Conservation (phyloP, 2,888 invertebrate genomes). For the Netelia melanura region DNA sequence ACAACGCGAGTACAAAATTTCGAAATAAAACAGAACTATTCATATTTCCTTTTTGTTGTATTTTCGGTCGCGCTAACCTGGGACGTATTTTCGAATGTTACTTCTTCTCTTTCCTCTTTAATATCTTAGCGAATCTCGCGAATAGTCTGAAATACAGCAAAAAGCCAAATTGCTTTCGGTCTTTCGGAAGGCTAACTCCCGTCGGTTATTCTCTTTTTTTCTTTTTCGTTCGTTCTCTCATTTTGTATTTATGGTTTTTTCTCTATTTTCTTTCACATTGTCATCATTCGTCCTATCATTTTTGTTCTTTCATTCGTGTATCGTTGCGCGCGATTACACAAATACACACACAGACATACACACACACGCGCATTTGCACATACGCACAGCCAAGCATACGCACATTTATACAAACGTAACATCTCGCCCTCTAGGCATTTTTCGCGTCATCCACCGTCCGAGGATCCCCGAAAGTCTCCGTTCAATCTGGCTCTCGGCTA, state of each 20-base stretch:
- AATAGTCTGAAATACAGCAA: conserved; percentile 77
- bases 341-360: conserved; percentile 22
- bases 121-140: conserved; percentile 78
- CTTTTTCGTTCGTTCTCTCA: conserved; percentile 10
- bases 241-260: conserved; percentile 32
- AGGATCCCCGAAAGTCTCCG: conserved; percentile 70
- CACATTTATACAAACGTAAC: conserved; percentile 29
- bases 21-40: conserved; percentile 13
- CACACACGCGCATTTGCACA: conserved; percentile 31
- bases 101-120: conserved; percentile 67
- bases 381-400: conserved; percentile 4
- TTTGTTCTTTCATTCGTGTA: conserved; percentile 30
- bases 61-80: conserved; percentile 80
- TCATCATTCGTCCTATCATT: background rate
- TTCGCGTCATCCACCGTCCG: conserved; percentile 67
- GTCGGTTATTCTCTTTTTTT: conserved; percentile 31
- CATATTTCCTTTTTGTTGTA: conserved; percentile 15
- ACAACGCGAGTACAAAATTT: conserved; percentile 38
- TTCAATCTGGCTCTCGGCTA: conserved; percentile 73
- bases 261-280: conserved; percentile 12
- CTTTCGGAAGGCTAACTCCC: conserved; percentile 60
- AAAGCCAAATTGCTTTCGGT: conserved; percentile 71
- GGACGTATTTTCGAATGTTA: conserved; percentile 78
- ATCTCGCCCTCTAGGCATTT: conserved; percentile 35
- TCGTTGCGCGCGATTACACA: conserved; percentile 59